These are phyloP conservation scores for Amblyraja radiata DNA, from an alignment of 2,797 vertebrate species.

Conservation along the genomic window DNA sequence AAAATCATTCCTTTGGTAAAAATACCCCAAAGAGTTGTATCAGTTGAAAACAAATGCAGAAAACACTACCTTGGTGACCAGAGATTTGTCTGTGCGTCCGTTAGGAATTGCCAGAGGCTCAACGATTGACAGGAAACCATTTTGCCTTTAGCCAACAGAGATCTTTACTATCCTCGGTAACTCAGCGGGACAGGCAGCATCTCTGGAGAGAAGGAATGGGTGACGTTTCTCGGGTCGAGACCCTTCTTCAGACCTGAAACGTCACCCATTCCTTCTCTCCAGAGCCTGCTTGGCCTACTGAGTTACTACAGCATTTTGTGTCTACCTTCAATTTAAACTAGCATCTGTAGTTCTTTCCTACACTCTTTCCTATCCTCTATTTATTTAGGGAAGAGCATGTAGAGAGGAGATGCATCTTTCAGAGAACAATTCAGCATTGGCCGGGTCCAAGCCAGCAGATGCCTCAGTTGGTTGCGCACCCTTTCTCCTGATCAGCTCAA, in stretches of 20 bases:
- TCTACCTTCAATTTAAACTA: too few species aligned
- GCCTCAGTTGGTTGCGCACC: not conserved
- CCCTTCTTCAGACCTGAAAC: too few species aligned
- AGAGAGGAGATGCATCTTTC: not conserved
- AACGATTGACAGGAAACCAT: not conserved
- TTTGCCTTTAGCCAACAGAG: not conserved
- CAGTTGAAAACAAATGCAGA: constrained; percentile 6
- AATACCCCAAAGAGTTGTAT: not conserved
- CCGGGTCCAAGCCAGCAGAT: not conserved
- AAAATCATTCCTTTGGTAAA: constrained; percentile 16
- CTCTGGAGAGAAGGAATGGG: too few species aligned
- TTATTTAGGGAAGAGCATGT: not conserved
- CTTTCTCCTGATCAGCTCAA: not conserved
- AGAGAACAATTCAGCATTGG: not conserved
- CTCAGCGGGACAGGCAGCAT: too few species aligned
- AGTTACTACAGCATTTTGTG: too few species aligned
- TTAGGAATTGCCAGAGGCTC: not conserved
- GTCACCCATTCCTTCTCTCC: too few species aligned
- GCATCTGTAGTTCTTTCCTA: too few species aligned
- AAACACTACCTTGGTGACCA: not conserved
- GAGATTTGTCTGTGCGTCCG: not conserved
- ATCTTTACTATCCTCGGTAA: not conserved
- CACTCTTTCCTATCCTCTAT: not conserved
- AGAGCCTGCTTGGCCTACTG: too few species aligned
- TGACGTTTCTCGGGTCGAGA: too few species aligned